Evolutionary conservation across 2,113 vertebrate species (phyloP), one percentile per base, ranked within the genome.

Genomic region (Narcine bancroftii): DNA sequence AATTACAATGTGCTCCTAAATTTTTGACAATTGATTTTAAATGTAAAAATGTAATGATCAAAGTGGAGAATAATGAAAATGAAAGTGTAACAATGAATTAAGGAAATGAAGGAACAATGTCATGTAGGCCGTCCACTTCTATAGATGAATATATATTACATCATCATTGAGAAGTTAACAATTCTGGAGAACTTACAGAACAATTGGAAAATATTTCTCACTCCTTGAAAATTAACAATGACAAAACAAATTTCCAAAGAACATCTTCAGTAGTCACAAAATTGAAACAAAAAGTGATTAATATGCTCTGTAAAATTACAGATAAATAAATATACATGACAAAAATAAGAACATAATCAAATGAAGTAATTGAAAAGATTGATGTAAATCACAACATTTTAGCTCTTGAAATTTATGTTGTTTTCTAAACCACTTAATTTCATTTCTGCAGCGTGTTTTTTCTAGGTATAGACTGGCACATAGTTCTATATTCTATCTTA

Each of bases 381-480:
- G 81, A 11, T 85, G 21, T 85, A n/a, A 60, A 85, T 56, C 53
- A 85, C 33, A 87, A 53, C 60, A 60, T 33, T 56, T 87, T 60
- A 60, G 53, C 81, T 87, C 81, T 87, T 87, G 81, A 50, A 87
- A 87, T 60, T 63, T 60, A 60, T 87, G 50, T 60, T 63, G 33
- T 87, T 87, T 87, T 60, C 53, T 36, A 53, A 87, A 60, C n/a
- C 33, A 53, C 47, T n/a, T 60, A 87, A 87, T 87, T 36, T n/a
- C 15, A 63, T 60, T 60, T 21, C 53, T 36, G 1, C 13, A 50
- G 13, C 26, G 29, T 85, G 33, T 85, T 60, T 60, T 60, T 85
- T 85, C 81, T 60, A n/a, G 53, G 13, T 85, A 60, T 36, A 3
- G 11, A 36, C 50, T 33, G 33, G 29, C 79, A 83, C 50, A 33